These are phyloP conservation scores for Rissa tridactyla DNA, from an alignment of 2,113 vertebrate species.

Conservation along the genomic window DNA sequence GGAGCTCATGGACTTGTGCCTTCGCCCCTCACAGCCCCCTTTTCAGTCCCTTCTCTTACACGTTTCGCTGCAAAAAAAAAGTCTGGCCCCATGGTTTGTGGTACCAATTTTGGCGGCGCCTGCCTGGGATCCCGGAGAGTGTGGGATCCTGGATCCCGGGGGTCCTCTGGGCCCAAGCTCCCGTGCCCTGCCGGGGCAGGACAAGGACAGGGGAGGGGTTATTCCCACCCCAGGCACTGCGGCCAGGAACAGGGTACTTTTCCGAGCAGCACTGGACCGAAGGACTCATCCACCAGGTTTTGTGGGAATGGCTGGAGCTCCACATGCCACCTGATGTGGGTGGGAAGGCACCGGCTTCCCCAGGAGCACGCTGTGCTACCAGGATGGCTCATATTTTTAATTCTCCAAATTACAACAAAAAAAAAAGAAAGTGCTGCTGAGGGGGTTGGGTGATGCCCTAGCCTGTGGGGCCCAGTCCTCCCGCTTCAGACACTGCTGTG, in stretches of 20 bases:
- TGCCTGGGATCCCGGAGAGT: background rate
- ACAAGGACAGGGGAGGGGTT: background rate
- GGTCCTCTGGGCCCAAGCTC: background rate
- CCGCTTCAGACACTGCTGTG: background rate
- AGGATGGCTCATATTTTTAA: background rate
- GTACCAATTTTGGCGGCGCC: background rate
- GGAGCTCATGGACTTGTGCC: accelerated
- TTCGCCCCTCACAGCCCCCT: background rate
- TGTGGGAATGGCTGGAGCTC: background rate
- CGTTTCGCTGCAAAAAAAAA: background rate
- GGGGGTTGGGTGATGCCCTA: background rate
- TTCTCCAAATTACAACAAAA: background rate
- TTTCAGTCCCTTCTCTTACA: background rate
- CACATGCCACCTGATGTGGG: accelerated
- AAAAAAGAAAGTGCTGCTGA: no score
- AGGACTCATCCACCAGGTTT: background rate
- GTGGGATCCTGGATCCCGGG: no score
- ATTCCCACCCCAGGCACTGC: background rate
- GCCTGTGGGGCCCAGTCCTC: background rate
- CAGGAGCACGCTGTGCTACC: background rate
- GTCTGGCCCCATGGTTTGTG: background rate
- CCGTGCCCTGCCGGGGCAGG: no score
- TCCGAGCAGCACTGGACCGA: background rate
- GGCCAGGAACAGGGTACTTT: background rate
- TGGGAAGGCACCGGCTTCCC: background rate